phyloP scores from a whole-genome alignment of 1,140 invertebrate genomes.

The Nixonia krombeini region DNA sequence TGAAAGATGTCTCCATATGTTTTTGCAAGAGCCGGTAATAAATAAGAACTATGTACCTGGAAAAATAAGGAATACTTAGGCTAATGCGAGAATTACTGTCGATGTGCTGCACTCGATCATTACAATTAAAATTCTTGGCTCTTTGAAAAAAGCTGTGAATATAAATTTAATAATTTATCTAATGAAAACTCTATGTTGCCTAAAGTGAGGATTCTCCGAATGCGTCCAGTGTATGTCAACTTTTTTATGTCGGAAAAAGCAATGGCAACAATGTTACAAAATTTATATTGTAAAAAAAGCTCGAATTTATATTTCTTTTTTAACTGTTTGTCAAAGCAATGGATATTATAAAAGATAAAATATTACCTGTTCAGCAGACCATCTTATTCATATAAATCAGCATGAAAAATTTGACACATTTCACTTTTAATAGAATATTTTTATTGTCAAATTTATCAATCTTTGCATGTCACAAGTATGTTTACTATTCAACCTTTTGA shows the following conservation, averaged over 20 bases:
- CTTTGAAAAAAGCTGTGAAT: not conserved
- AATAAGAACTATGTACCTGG: constrained; percentile 99
- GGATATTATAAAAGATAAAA: no score
- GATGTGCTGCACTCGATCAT: constrained; percentile 17
- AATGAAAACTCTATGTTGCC: not conserved
- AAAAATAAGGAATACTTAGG: constrained; percentile 96
- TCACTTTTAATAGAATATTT: no score
- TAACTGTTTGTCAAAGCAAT: no score
- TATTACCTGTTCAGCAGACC: no score
- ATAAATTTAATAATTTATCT: not conserved
- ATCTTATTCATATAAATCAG: no score
- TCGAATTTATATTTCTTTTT: no score
- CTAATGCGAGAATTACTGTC: constrained; percentile 9
- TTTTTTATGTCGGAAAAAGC: not conserved
- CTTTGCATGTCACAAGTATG: no score
- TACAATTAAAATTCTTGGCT: not conserved
- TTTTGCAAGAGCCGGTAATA: constrained; percentile 96
- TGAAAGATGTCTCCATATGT: constrained; percentile 99
- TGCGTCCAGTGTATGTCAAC: not conserved
- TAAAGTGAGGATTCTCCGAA: not conserved
- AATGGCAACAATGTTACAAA: not conserved
- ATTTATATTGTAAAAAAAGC: constrained; percentile 6
- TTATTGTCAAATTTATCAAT: no score
- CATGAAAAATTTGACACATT: no score
- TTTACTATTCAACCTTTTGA: no score